phyloP scores from a whole-genome alignment of 2,113 vertebrate species.

The Plotosus lineatus region DNA sequence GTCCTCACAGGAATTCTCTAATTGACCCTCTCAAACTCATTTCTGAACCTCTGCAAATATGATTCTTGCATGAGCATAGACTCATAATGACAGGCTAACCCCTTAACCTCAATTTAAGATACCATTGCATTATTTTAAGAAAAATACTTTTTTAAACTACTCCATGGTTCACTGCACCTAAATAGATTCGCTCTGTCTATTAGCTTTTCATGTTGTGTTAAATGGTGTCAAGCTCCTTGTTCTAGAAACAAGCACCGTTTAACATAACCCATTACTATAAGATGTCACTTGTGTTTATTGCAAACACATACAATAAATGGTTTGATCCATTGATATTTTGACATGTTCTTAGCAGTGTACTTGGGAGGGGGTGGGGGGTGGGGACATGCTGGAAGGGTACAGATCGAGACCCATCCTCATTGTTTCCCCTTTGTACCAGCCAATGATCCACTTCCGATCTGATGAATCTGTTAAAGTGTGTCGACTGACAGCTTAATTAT shows the following conservation, averaged over 20 bases:
- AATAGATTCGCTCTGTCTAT: conserved; percentile 49
- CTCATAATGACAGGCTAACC: conserved; percentile 57
- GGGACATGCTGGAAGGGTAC: conserved; percentile 42
- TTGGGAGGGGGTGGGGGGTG: conserved; percentile 15
- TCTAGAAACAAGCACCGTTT: conserved; percentile 47
- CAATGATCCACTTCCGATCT: conserved; percentile 81
- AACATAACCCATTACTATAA: conserved; percentile 58
- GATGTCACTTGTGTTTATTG: conserved; percentile 52
- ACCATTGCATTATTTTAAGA: conserved; percentile 56
- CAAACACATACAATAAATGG: conserved; percentile 54
- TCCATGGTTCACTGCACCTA: conserved; percentile 65
- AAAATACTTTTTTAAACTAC: conserved; percentile 48
- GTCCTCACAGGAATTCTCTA: conserved; percentile 36
- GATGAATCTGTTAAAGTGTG: conserved; percentile 94
- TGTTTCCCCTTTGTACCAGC: conserved; percentile 66
- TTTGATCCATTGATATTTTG: conserved; percentile 72
- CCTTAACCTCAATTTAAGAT: conserved; percentile 65
- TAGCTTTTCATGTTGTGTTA: conserved; percentile 47
- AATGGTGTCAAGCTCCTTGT: conserved; percentile 47
- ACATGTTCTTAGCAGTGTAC: conserved; percentile 72
- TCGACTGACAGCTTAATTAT: conserved; percentile 99
- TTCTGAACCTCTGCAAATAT: conserved; percentile 42
- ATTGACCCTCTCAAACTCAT: conserved; percentile 46
- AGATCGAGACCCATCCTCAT: conserved; percentile 42
- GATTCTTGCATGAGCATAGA: conserved; percentile 51